Conservation (phyloP, 2,113 vertebrate genomes). For the Colinus virginianus region DNA sequence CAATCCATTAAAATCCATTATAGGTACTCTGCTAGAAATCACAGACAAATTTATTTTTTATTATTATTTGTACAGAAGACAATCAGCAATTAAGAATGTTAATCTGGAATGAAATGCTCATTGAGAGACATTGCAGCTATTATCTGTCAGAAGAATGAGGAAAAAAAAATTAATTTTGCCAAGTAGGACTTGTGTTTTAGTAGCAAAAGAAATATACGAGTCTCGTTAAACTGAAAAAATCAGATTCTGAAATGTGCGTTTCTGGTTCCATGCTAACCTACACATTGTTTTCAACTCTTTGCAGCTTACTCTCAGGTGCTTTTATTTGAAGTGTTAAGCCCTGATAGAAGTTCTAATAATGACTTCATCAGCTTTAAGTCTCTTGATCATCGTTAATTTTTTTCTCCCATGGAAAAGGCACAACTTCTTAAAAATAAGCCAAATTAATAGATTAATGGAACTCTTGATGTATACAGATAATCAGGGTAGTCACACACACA, state of each 20-base stretch:
- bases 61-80: not conserved
- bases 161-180: not conserved
- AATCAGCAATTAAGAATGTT: not conserved
- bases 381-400: not conserved
- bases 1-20: not conserved
- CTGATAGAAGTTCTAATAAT: not conserved
- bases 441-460: not conserved
- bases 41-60: not conserved
- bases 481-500: not conserved
- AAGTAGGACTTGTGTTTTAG: not conserved
- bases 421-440: not conserved
- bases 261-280: not conserved
- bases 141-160: not conserved
- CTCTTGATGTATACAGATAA: not conserved
- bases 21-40: not conserved
- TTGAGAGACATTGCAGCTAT: not conserved
- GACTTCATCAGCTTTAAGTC: not conserved
- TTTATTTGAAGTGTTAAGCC: not conserved
- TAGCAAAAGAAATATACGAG: not conserved
- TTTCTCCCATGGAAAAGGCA: not conserved
- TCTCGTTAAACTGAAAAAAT: not conserved
- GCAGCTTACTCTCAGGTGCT: not conserved
- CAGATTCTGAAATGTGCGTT: not conserved
- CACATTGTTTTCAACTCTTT: not conserved
- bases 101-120: not conserved